A percentile compares a stretch with the other conserved stretches of the same genome.
Evolutionary conservation across 2,888 invertebrate species (phyloP).

Genomic region (Siphlonurus alternatus): DNA sequence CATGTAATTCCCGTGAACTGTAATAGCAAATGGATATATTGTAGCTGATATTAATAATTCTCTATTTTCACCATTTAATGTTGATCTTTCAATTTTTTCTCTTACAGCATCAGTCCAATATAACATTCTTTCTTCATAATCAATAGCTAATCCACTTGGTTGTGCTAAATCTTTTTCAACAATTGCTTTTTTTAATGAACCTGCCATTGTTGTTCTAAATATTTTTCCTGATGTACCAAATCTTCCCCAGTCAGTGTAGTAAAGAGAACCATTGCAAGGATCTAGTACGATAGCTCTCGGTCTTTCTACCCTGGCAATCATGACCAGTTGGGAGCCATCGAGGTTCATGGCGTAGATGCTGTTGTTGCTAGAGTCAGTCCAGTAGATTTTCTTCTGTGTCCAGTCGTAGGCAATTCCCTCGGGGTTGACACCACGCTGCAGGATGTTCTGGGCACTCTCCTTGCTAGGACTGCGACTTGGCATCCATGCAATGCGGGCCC

Average conservation of each 20-base stretch:
- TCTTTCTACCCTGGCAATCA: slow-evolving; percentile 83
- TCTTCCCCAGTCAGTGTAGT: slow-evolving; percentile 92
- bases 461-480: slow-evolving; percentile 48
- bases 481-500: slow-evolving; percentile 74
- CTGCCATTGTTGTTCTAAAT: slow-evolving; percentile 90
- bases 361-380: slow-evolving; percentile 91
- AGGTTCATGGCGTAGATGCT: slow-evolving; percentile 90
- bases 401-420: slow-evolving; percentile 94
- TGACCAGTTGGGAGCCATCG: slow-evolving; percentile 70
- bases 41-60: slow-evolving; percentile 76
- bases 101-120: slow-evolving; percentile 97
- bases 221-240: slow-evolving; percentile 89
- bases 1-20: slow-evolving; percentile 75
- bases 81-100: slow-evolving; percentile 87
- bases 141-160: slow-evolving; percentile 89
- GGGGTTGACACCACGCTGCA: slow-evolving; percentile 68
- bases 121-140: slow-evolving; percentile 79
- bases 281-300: slow-evolving; percentile 91
- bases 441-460: slow-evolving; percentile 36
- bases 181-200: slow-evolving; percentile 74
- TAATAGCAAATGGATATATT: slow-evolving; percentile 89
- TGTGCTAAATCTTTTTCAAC: slow-evolving; percentile 82
- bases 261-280: slow-evolving; percentile 87
- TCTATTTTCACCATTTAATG: slow-evolving; percentile 70
- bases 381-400: slow-evolving; percentile 94